Evolutionary conservation across 2,113 vertebrate species (phyloP).

Genomic region (Oreocharis arfaki): DNA sequence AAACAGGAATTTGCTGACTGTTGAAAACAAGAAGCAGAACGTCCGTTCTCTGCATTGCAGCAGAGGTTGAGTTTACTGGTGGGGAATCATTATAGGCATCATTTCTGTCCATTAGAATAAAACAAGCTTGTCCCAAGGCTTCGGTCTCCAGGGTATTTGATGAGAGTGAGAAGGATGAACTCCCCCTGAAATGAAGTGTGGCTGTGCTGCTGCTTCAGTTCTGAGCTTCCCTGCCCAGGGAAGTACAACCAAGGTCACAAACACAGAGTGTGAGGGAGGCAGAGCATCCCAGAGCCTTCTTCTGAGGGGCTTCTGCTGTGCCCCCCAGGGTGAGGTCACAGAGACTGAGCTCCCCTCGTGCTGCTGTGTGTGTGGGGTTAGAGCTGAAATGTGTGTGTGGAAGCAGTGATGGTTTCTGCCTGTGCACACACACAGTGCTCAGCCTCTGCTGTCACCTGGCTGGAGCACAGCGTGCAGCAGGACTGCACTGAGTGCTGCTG

Average conservation of each 20-base stretch:
- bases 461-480: neutral
- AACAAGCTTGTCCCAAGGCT: neutral
- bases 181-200: neutral
- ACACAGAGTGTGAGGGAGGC: neutral
- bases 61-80: neutral
- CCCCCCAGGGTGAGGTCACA: neutral
- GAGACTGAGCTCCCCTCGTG: rapidly evolving
- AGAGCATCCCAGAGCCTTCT: neutral
- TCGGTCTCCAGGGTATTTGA: neutral
- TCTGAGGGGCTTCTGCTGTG: neutral
- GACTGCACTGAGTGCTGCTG: neutral
- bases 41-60: neutral
- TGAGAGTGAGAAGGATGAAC: neutral
- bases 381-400: neutral
- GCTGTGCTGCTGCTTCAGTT: neutral
- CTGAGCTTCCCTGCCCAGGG: neutral
- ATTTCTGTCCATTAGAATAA: neutral
- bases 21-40: neutral
- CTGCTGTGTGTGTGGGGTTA: neutral
- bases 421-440: rapidly evolving
- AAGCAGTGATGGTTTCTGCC: rapidly evolving
- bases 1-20: slow-evolving; percentile 44
- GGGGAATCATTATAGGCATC: neutral
- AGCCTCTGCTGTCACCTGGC: neutral
- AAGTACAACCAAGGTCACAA: neutral